A percentile compares a stretch with the other conserved stretches of the same genome.
Conservation (phyloP, 2,888 invertebrate genomes). For the Exephanes ischioxanthus region DNA sequence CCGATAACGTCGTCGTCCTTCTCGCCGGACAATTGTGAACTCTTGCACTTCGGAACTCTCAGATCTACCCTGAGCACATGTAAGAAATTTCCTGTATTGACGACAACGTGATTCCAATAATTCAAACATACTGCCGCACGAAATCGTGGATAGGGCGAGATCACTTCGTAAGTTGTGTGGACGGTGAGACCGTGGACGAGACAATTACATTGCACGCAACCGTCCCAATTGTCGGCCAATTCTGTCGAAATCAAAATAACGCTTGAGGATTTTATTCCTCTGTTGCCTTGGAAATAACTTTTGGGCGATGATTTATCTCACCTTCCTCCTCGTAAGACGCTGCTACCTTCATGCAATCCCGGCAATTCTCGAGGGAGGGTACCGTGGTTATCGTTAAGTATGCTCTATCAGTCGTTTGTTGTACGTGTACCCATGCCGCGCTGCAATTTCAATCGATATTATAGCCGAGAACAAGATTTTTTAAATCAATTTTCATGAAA, state of each 20-base stretch:
- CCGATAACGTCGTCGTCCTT: slow-evolving; percentile 80
- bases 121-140: slow-evolving; percentile 90
- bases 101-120: slow-evolving; percentile 91
- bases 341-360: slow-evolving; percentile 86
- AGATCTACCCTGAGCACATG: slow-evolving; percentile 90
- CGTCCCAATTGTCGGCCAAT: slow-evolving; percentile 86
- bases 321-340: slow-evolving; percentile 86
- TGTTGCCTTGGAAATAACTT: not conserved
- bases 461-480: slow-evolving; percentile 33
- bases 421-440: slow-evolving; percentile 79
- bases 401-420: slow-evolving; percentile 85
- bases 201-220: slow-evolving; percentile 90
- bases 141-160: slow-evolving; percentile 93
- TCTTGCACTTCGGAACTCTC: slow-evolving; percentile 81
- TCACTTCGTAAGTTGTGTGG: slow-evolving; percentile 96
- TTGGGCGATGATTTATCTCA: slow-evolving; percentile 67
- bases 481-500: not conserved
- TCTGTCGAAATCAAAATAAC: slow-evolving; percentile 79
- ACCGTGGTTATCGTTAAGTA: slow-evolving; percentile 90
- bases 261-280: not conserved
- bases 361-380: slow-evolving; percentile 88
- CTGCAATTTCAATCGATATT: slow-evolving; percentile 68
- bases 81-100: slow-evolving; percentile 94
- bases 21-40: slow-evolving; percentile 77
- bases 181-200: slow-evolving; percentile 95